Percentiles rank a stretch among this genome's conserved stretches.
These are phyloP conservation scores for Falco punctatus DNA, from an alignment of 2,113 vertebrate species.

Conservation along the genomic window DNA sequence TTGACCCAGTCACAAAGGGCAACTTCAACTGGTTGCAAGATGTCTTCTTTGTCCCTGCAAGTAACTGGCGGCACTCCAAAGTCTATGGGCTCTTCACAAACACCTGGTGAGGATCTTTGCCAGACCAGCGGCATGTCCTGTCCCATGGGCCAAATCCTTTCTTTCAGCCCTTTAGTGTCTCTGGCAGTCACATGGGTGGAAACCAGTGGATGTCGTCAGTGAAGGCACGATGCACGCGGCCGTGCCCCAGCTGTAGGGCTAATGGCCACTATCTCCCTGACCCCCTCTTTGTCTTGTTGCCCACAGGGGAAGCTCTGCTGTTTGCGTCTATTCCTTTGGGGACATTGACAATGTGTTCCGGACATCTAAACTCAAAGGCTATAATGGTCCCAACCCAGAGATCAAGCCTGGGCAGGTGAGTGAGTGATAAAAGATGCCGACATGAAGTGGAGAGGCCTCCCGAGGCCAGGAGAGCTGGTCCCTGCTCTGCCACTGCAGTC, in stretches of 20 bases:
- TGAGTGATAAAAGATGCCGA: background rate
- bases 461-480: background rate
- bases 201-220: fast-evolving
- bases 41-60: constrained; percentile 77
- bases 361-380: constrained; percentile 84
- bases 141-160: background rate
- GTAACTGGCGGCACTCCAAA: constrained; percentile 79
- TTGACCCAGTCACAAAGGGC: constrained; percentile 79
- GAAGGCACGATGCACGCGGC: fast-evolving
- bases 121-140: fast-evolving
- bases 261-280: background rate
- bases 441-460: fast-evolving
- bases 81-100: constrained; percentile 91
- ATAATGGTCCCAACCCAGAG: constrained; percentile 62
- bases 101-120: constrained; percentile 81
- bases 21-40: constrained; percentile 91
- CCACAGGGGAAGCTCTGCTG: constrained; percentile 87
- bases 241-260: fast-evolving
- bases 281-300: background rate
- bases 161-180: background rate
- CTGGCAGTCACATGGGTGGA: background rate
- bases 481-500: background rate
- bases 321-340: constrained; percentile 86
- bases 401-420: constrained; percentile 88
- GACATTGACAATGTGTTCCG: constrained; percentile 85